Base-by-base conservation (phyloP, 1,140 invertebrate genomes). In the Glomeris maerens region DNA sequence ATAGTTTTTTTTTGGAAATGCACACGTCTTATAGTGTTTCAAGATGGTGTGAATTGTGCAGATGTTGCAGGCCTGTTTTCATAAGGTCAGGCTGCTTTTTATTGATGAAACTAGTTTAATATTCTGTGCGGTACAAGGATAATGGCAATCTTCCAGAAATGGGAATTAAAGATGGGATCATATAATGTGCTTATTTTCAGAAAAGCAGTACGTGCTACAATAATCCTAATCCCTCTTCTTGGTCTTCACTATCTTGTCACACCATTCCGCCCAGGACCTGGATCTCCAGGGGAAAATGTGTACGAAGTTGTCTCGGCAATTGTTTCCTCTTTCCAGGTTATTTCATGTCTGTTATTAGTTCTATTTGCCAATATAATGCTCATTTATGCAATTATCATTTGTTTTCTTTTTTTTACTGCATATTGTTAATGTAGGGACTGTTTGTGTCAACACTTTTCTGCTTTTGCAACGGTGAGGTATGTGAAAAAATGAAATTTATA, bases 391-490 rank as follows among this genome's bases (percentile, higher is more conserved):
- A 20, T 22, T 21, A n/a, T 25, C n/a, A 7, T 50, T 53, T 23
- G 28, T 41, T 47, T 17, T 38, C 45, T 53, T 25, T 50, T 48
- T 54, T 38, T 64, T 53, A 63, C 60, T 77, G n/a, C n/a, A n/a
- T n/a, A n/a, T n/a, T n/a, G n/a, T n/a, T n/a, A n/a, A n/a, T 76
- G 21, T 72, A 91, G 85, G 91, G 91, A 47, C 75, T 93, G 27
- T 85, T 83, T 61, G 90, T 95, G 10, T 83, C 90, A 13, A 76
- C 88, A 25, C 74, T 96, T 7, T 94, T 93, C 68, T 96, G 91
- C 65, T 95, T 94, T 73, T 89, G 83, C 69, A 96, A 96, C 62
- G 87, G 89, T 53, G 88, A 94, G 78, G 91, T 92, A 60, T 60
- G 53, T 36, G 13, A 36, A 36, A 36, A 36, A n/a, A n/a, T n/a